Base-by-base conservation (phyloP, 2,888 invertebrate species). In the Cotesia congregata region DNA sequence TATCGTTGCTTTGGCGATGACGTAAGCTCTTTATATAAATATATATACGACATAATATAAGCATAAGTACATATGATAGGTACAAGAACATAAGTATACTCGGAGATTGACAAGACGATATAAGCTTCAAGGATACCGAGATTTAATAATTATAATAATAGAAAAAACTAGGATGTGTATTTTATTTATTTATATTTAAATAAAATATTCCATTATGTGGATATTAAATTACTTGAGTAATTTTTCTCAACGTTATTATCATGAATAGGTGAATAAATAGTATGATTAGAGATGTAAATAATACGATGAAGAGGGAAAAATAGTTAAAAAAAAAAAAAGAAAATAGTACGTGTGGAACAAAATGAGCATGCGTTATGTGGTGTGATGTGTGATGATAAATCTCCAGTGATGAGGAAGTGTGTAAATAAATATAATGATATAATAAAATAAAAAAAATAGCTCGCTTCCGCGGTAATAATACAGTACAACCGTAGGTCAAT, bases 381-480 rank as follows among this genome's bases (percentile, higher is more conserved):
- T 59, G 30, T 6, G 9, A 30, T 30, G 3, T 30, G 30, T 5
- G 38, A 15, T 20, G 59, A 15, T 64, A 17, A 15, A 72, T 40
- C 39, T 40, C 12, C 67, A 50, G 41, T 30, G 9, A 50, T 38
- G 62, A 72, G 41, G n/a, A n/a, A 62, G 20, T 39, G 38, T 12
- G 38, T 12, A 12, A 64, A 60, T 30, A 39, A 70, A 38, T 15
- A 38, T 30, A 30, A 30, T 30, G 30, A 30, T 30, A 30, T 30
- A 30, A 30, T 30, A 3, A 30, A 40, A 67, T 50, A 15, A 68
- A 15, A 7, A 68, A 38, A 20, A 67, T 67, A 3, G 38, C 6
- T 12, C 7, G 30, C 72, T 76, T 72, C 72, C 68, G 67, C 38
- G 39, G 59, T 67, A 20, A 40, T 9, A 67, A 59, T n/a, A 70